phyloP scores from a whole-genome alignment of 1,140 invertebrate species.

The Spodoptera litura region DNA sequence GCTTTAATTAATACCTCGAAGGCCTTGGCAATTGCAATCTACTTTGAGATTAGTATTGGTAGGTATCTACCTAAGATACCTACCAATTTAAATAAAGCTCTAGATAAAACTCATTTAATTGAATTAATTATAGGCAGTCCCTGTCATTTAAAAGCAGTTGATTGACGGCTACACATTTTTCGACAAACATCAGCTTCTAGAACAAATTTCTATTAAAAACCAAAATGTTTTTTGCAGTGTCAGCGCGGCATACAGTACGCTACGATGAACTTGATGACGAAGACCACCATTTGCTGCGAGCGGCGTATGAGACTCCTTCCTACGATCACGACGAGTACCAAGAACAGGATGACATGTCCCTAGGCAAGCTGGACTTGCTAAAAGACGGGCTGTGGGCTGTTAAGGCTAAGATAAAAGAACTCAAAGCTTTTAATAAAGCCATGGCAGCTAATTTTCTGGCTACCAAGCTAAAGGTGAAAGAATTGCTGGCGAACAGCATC shows the following conservation, averaged over 20 bases:
- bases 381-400: constrained; percentile 76
- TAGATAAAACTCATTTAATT: too few species aligned
- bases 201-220: background rate
- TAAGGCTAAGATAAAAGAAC: constrained; percentile 75
- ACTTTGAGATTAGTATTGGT: background rate
- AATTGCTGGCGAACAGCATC: constrained; percentile 65
- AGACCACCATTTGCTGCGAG: constrained; percentile 71
- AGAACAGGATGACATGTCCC: constrained; percentile 60
- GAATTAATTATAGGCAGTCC: too few species aligned
- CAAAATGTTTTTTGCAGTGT: background rate
- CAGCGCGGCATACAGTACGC: constrained; percentile 56
- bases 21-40: background rate
- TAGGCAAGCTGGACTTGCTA: constrained; percentile 71
- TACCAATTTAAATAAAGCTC: too few species aligned
- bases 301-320: constrained; percentile 72
- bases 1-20: background rate
- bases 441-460: constrained; percentile 72
- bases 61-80: too few species aligned
- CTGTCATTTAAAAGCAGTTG: too few species aligned
- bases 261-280: constrained; percentile 74
- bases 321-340: constrained; percentile 71
- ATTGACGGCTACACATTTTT: background rate
- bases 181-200: background rate
- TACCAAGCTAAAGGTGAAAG: constrained; percentile 76
- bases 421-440: constrained; percentile 77